Percentiles rank a stretch among this genome's conserved stretches.
phyloP scores from a whole-genome alignment of 2,113 vertebrate genomes.

The Pterocles gutturalis region DNA sequence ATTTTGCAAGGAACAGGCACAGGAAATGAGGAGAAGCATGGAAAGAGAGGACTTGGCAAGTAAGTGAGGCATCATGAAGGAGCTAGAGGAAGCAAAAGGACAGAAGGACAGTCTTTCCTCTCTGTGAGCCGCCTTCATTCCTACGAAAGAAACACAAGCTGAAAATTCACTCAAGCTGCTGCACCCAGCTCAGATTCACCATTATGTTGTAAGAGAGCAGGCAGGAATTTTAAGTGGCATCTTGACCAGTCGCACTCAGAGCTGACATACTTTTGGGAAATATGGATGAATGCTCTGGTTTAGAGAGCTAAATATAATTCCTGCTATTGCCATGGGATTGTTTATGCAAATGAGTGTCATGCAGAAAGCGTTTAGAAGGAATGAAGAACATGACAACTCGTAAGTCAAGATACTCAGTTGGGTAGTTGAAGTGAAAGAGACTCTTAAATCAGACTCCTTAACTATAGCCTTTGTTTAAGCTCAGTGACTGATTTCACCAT shows the following conservation, averaged over 20 bases:
- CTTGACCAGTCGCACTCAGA: background rate
- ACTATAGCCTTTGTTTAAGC: background rate
- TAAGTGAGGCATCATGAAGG: accelerated
- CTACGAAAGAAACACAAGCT: background rate
- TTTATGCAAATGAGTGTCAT: background rate
- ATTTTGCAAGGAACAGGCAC: background rate
- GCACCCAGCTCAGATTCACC: background rate
- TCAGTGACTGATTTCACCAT: background rate
- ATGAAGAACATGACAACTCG: background rate
- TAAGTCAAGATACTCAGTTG: background rate
- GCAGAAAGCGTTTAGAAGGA: background rate
- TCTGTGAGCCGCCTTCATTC: background rate
- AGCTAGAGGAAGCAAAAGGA: background rate
- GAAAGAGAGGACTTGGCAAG: background rate
- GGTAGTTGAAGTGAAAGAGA: background rate
- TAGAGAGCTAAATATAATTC: background rate
- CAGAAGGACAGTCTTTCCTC: background rate
- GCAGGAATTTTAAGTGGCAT: background rate
- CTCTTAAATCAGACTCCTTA: background rate
- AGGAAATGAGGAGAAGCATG: background rate
- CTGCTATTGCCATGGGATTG: background rate
- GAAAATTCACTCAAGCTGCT: background rate
- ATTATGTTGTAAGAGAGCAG: background rate
- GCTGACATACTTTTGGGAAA: background rate
- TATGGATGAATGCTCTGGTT: background rate